phyloP scores from a whole-genome alignment of 2,797 vertebrate genomes.

The Danio albolineatus region DNA sequence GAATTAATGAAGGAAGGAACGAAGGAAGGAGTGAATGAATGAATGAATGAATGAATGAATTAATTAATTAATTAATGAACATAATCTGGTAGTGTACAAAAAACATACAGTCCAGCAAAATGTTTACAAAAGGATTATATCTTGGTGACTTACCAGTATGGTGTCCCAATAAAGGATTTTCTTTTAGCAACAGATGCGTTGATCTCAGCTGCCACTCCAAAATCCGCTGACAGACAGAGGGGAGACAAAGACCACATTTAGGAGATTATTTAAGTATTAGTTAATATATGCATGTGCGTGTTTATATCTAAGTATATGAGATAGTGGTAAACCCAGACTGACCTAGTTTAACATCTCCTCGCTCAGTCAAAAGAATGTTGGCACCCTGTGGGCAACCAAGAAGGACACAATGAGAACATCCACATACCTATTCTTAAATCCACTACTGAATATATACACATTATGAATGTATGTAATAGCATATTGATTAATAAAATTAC shows the following conservation, averaged over 20 bases:
- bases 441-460: slow-evolving; percentile 17
- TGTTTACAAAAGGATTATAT: neutral
- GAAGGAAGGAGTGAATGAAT: no score
- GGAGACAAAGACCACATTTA: slow-evolving; percentile 28
- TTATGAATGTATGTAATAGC: neutral
- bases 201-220: slow-evolving; percentile 90
- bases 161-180: slow-evolving; percentile 91
- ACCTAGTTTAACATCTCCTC: slow-evolving; percentile 91
- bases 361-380: slow-evolving; percentile 89
- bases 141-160: slow-evolving; percentile 83
- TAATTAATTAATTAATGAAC: no score
- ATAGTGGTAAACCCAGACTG: slow-evolving; percentile 67
- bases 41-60: no score
- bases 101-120: no score
- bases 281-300: slow-evolving; percentile 18
- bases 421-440: slow-evolving; percentile 26
- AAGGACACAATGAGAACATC: slow-evolving; percentile 56
- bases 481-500: slow-evolving; percentile 66
- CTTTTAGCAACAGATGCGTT: slow-evolving; percentile 89
- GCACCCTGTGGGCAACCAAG: slow-evolving; percentile 80
- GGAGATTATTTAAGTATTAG: slow-evolving; percentile 38
- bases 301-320: slow-evolving; percentile 12
- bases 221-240: slow-evolving; percentile 81
- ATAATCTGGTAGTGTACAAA: neutral
- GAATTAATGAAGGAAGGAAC: no score